phyloP scores from a whole-genome alignment of 1,140 invertebrate genomes.

The Platorchestia sp. region DNA sequence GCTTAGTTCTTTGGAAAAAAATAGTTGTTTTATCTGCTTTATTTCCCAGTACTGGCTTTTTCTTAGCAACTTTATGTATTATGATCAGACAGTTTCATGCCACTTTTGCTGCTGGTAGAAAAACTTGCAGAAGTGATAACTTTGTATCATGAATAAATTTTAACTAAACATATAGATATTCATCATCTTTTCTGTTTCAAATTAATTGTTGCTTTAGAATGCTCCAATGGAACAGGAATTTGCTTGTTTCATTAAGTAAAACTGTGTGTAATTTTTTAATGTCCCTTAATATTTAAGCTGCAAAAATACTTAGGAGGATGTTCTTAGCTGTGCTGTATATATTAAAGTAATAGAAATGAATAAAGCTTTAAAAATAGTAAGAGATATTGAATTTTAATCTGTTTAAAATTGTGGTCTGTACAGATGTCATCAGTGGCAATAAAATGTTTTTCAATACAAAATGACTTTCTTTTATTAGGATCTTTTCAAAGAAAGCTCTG shows the following conservation, averaged over 20 bases:
- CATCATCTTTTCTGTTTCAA: not conserved
- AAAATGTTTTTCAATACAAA: conserved; percentile 44
- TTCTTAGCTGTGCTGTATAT: not conserved
- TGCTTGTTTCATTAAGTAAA: not conserved
- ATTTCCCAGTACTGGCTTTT: too few species aligned
- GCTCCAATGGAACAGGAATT: too few species aligned
- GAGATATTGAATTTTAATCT: conserved; percentile 5
- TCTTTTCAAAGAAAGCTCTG: not conserved
- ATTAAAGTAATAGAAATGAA: not conserved
- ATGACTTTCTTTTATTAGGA: not conserved
- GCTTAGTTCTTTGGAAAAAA: too few species aligned
- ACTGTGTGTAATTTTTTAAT: not conserved
- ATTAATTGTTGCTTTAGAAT: not conserved
- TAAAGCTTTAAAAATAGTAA: conserved; percentile 2
- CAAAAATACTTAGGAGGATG: not conserved
- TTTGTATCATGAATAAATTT: too few species aligned
- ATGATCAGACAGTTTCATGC: too few species aligned
- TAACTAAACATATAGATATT: too few species aligned
- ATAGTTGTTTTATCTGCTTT: too few species aligned
- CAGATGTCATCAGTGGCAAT: conserved; percentile 54
- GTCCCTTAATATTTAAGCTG: not conserved
- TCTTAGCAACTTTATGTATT: too few species aligned
- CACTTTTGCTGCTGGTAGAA: too few species aligned
- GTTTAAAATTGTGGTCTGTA: conserved; percentile 43
- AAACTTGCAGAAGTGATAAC: too few species aligned